Percentiles rank a stretch among this genome's conserved stretches.
phyloP scores from a whole-genome alignment of 2,888 invertebrate species.

The Drosophila ustulata region DNA sequence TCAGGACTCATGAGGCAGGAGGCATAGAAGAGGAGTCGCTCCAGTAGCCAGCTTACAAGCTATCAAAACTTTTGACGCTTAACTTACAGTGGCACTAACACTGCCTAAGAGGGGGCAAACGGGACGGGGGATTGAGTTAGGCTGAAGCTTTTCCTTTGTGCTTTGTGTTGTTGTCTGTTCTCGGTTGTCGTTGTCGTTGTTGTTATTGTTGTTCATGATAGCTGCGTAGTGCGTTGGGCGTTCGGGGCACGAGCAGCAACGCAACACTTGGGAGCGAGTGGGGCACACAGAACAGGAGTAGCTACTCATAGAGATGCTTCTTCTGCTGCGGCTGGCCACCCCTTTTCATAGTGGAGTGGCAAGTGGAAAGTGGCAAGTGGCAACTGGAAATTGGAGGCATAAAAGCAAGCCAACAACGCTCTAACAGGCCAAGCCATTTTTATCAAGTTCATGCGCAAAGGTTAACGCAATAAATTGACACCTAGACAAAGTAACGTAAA shows the following conservation, averaged over 20 bases:
- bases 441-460: constrained; percentile 50
- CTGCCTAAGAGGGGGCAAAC: not conserved
- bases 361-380: not conserved
- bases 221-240: constrained; percentile 41
- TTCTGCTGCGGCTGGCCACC: constrained; percentile 29
- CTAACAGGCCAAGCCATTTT: constrained; percentile 31
- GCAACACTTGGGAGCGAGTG: constrained; percentile 29
- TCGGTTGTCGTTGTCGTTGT: constrained; percentile 29
- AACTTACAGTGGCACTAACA: constrained; percentile 55
- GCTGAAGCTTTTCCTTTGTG: constrained; percentile 49
- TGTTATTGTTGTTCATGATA: constrained; percentile 60
- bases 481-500: not conserved
- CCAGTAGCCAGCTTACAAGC: constrained; percentile 76
- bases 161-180: constrained; percentile 14
- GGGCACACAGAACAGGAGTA: not conserved
- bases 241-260: not conserved
- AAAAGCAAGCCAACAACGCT: constrained; percentile 38
- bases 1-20: constrained; percentile 4
- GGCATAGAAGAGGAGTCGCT: constrained; percentile 30
- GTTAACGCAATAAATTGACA: constrained; percentile 1
- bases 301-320: constrained; percentile 1
- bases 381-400: constrained; percentile 41
- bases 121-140: not conserved
- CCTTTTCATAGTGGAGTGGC: constrained; percentile 35
- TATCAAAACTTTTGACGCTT: constrained; percentile 77